Conservation (phyloP, 2,888 invertebrate genomes). For the Abscondita cerata region DNA sequence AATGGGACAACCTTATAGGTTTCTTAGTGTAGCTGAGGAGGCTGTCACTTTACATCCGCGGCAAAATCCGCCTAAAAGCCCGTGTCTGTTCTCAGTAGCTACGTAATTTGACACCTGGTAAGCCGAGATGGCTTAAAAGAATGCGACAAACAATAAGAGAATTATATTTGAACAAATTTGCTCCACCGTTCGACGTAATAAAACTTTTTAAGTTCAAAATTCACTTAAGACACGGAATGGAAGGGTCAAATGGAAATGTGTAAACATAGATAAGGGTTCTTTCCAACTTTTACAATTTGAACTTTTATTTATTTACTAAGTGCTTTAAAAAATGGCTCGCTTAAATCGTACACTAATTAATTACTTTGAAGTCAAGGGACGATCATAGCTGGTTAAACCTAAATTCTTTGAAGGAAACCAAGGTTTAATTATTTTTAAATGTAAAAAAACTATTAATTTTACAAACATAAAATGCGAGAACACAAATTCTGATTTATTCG, state of each 20-base stretch:
- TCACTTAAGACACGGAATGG: not conserved
- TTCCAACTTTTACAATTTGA: constrained; percentile 25
- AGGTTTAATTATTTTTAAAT: too few relatives aligned
- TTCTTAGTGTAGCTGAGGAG: constrained; percentile 27
- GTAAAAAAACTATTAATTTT: too few relatives aligned
- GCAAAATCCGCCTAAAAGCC: constrained; percentile 39
- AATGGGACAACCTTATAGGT: constrained; percentile 22
- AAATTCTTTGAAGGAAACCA: not conserved
- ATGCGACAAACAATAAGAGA: constrained; percentile 33
- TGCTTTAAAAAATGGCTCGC: not conserved
- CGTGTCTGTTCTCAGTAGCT: constrained; percentile 42
- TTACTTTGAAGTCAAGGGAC: not conserved
- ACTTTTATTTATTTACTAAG: constrained; percentile 18
- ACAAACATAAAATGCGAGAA: too few relatives aligned
- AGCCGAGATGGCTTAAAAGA: constrained; percentile 42
- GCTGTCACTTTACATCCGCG: constrained; percentile 43
- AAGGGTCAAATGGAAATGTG: constrained; percentile 8
- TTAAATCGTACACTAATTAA: not conserved
- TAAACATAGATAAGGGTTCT: constrained; percentile 16
- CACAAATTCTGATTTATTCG: not conserved
- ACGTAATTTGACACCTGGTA: constrained; percentile 41
- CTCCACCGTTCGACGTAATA: constrained; percentile 2
- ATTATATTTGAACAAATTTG: constrained; percentile 22
- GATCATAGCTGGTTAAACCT: not conserved
- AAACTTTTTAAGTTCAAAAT: constrained; percentile 12